Evolutionary conservation across 2,797 vertebrate species (phyloP), one percentile per base, ranked within the genome.

Genomic region (Muscicapa comitata): DNA sequence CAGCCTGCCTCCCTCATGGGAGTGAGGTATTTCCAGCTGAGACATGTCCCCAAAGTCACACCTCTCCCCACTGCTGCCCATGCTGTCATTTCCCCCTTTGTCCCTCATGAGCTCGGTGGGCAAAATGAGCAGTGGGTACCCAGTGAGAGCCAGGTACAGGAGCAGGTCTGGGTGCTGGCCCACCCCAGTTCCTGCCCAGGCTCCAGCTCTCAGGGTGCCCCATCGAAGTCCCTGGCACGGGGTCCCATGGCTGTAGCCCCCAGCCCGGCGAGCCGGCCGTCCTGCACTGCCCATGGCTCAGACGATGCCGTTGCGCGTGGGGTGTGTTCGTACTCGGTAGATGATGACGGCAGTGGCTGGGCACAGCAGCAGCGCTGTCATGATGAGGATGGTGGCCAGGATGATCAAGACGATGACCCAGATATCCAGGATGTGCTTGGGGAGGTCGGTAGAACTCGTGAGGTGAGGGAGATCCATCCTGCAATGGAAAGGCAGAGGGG

Each of bases 401-500:
- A 98, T 98, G 91, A 98, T 95, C 51, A 98, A 96, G 71, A 98
- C 88, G 3, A 98, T 98, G 81, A 97, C 97, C 98, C 98, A 98
- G 88, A 98, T 31, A 25, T 98, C 98, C 97, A 98, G 92, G 74
- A 98, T 96, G 66, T 98, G 98, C 92, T 97, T 97, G 55, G 98
- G 98, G 25, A 98, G 93, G 37, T 70, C 4, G 0, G 78, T 82
- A 2, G 97, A 50, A 40, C 58, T 53, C 3, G 71, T 21, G 9
- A 67, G 78, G 61, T 42, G n/a, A 14, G 86, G 23, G 19, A 66
- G 15, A 28, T 92, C 97, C 98, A 98, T 98, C 78, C 70, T 98
- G 95, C 25, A 93, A 94, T 28, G 74, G 19, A 94, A 48, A 94
- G 33, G 75, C 62, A 92, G 43, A 75, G 33, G 48, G 53, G 37